Percentiles rank a stretch among this genome's conserved stretches.
These are phyloP conservation scores for Protaetia brevitarsis DNA, from an alignment of 1,140 invertebrate genomes.

Conservation along the genomic window DNA sequence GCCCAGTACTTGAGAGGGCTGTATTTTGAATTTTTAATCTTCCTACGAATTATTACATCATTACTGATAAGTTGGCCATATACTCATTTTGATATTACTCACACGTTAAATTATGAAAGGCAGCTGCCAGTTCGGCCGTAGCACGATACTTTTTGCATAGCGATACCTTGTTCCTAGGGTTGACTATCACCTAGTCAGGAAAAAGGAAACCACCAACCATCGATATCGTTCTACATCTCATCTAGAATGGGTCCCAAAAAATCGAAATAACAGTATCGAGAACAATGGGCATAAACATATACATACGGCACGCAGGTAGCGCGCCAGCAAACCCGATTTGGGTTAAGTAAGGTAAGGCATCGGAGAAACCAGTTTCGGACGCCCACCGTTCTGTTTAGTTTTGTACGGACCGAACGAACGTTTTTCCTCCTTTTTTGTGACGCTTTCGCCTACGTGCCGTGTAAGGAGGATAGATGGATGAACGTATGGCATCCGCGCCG, in stretches of 20 bases:
- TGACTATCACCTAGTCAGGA: too few relatives aligned
- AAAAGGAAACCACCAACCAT: too few relatives aligned
- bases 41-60: too few relatives aligned
- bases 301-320: constrained; percentile 8
- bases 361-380: constrained; percentile 21
- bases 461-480: not conserved
- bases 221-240: not conserved
- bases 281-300: constrained; percentile 17
- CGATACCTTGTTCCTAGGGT: too few relatives aligned
- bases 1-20: too few relatives aligned
- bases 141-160: too few relatives aligned
- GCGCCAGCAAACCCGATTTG: constrained; percentile 8
- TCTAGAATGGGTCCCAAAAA: not conserved
- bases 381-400: constrained; percentile 17
- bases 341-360: constrained; percentile 24
- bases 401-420: not conserved
- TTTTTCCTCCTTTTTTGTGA: constrained; percentile 4
- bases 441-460: not conserved
- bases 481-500: constrained; percentile 4
- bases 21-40: too few relatives aligned
- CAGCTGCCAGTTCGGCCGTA: too few relatives aligned
- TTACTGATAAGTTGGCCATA: too few relatives aligned
- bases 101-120: too few relatives aligned
- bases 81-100: too few relatives aligned
- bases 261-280: constrained; percentile 19